phyloP scores from a whole-genome alignment of 2,797 vertebrate genomes.

The Sebastes matsubarae region DNA sequence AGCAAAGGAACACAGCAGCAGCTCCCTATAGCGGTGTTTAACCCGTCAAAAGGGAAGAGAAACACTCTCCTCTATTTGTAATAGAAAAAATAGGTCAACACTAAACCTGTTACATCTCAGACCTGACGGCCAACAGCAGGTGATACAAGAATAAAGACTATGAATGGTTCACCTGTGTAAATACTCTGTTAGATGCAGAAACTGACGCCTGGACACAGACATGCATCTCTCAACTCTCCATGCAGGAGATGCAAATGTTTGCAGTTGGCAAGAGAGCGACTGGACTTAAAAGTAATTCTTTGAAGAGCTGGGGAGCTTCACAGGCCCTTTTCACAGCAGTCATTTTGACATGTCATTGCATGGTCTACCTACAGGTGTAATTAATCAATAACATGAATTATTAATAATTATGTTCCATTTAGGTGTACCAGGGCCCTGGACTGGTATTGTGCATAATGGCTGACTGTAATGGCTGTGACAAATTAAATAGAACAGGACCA shows the following conservation, averaged over 20 bases:
- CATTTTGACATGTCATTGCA: too few species aligned
- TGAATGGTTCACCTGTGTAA: neutral
- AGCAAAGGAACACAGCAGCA: conserved; percentile 47
- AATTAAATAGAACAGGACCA: too few species aligned
- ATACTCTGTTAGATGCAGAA: neutral
- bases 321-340: too few species aligned
- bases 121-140: neutral
- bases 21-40: neutral
- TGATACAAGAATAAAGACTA: neutral
- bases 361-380: too few species aligned
- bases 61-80: conserved; percentile 15
- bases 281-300: neutral
- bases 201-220: neutral
- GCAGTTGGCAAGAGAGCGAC: neutral
- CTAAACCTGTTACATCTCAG: neutral
- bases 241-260: neutral
- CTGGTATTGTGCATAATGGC: too few species aligned
- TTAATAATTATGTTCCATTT: too few species aligned
- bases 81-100: neutral
- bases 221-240: neutral
- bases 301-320: neutral
- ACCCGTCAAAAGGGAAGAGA: conserved; percentile 15
- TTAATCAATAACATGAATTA: too few species aligned
- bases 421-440: too few species aligned
- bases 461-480: too few species aligned